Conservation (phyloP, 1,140 invertebrate species). For the Lineus longissimus region DNA sequence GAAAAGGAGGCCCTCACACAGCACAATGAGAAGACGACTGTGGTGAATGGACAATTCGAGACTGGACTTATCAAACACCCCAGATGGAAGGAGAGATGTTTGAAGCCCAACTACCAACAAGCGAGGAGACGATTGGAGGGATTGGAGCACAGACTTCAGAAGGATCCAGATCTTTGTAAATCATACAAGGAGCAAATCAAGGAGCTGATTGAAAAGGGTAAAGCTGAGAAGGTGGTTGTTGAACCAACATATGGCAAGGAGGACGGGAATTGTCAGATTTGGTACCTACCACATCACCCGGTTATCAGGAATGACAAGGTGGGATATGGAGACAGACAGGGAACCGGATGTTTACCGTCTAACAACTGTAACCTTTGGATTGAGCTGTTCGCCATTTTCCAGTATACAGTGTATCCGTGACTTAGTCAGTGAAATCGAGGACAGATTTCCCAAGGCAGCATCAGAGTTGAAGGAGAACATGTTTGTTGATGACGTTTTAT, state of each 20-base stretch:
- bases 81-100: background rate
- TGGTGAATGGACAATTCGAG: background rate
- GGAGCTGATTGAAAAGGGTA: background rate
- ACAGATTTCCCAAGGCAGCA: background rate
- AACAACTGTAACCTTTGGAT: conserved; percentile 9
- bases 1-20: background rate
- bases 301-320: background rate
- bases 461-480: background rate
- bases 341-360: conserved; percentile 7
- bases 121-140: background rate
- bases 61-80: background rate
- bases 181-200: background rate
- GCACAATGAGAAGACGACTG: background rate
- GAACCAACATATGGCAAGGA: background rate
- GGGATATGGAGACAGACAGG: background rate
- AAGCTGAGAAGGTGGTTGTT: background rate
- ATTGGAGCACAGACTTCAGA: background rate
- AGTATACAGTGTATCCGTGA: background rate
- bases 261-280: background rate
- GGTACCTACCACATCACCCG: conserved; percentile 2
- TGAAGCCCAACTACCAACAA: background rate
- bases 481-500: conserved; percentile 1
- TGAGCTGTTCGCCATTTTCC: background rate
- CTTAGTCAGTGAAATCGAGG: background rate
- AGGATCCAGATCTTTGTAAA: background rate